Evolutionary conservation across 2,113 vertebrate genomes (phyloP).

Genomic region (Heteronetta atricapilla): DNA sequence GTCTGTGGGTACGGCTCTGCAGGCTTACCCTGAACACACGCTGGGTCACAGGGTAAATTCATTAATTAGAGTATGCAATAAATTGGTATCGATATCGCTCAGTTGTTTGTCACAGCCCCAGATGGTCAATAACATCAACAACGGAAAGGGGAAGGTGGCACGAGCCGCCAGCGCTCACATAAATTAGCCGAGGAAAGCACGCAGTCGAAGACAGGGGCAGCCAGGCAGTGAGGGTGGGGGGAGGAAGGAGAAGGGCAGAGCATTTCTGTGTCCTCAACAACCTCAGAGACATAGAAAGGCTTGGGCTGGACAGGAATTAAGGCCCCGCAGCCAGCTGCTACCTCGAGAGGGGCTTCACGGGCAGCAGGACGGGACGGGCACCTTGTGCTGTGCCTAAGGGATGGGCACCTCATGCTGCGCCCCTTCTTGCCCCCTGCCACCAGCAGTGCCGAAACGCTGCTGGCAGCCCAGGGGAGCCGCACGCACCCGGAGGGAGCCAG

Average conservation of each 20-base stretch:
- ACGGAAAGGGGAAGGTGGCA: background rate
- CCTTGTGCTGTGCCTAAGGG: no score
- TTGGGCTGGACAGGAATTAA: no score
- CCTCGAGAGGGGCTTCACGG: background rate
- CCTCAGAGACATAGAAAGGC: no score
- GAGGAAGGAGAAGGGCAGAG: background rate
- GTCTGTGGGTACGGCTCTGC: background rate
- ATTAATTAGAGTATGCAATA: slow-evolving; percentile 59
- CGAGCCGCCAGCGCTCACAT: background rate
- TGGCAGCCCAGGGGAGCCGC: no score
- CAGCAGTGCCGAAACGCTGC: background rate
- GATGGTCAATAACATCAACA: slow-evolving; percentile 32
- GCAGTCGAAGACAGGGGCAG: background rate
- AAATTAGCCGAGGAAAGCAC: background rate
- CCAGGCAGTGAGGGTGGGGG: background rate
- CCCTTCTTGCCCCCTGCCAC: background rate
- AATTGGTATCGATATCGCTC: slow-evolving; percentile 36
- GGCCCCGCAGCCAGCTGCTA: background rate
- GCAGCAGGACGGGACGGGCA: background rate
- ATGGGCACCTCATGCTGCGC: no score
- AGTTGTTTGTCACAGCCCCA: slow-evolving; percentile 37
- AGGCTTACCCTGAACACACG: background rate
- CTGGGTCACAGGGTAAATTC: slow-evolving; percentile 11
- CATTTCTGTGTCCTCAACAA: background rate
- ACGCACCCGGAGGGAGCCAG: no score